These are phyloP conservation scores for Ceyx melanurus DNA, from an alignment of 2,113 vertebrate genomes.

Conservation along the genomic window DNA sequence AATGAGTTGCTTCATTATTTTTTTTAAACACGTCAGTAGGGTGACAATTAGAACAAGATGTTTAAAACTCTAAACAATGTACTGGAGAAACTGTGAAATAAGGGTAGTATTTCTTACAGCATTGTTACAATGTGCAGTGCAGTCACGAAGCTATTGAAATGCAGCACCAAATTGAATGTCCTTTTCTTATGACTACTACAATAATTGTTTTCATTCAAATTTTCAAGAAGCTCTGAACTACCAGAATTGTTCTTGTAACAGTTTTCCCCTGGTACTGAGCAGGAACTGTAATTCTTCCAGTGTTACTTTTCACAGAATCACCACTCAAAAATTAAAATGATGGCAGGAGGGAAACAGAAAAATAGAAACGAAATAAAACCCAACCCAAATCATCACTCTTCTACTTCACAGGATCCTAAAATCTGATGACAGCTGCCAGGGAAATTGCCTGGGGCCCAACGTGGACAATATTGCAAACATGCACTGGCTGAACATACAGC, in stretches of 20 bases:
- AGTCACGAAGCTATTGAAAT: neutral
- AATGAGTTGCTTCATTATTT: neutral
- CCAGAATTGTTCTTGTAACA: neutral
- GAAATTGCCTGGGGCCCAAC: neutral
- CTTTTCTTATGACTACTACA: neutral
- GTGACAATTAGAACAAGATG: neutral
- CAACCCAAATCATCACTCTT: neutral
- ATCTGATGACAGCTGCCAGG: neutral
- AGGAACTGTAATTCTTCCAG: neutral
- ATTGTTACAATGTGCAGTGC: neutral
- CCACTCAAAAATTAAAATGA: neutral
- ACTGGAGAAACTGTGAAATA: neutral
- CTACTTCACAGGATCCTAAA: neutral
- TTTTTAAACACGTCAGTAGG: neutral
- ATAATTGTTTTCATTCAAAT: neutral
- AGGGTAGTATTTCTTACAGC: neutral
- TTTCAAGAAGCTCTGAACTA: neutral
- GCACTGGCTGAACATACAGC: neutral
- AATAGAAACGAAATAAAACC: neutral
- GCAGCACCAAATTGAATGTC: neutral
- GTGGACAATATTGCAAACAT: neutral
- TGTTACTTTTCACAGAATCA: neutral
- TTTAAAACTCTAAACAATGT: neutral
- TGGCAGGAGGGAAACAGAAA: neutral
- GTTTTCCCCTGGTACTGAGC: neutral